phyloP scores from a whole-genome alignment of 2,113 vertebrate genomes.

The Microcebus ravelobensis region DNA sequence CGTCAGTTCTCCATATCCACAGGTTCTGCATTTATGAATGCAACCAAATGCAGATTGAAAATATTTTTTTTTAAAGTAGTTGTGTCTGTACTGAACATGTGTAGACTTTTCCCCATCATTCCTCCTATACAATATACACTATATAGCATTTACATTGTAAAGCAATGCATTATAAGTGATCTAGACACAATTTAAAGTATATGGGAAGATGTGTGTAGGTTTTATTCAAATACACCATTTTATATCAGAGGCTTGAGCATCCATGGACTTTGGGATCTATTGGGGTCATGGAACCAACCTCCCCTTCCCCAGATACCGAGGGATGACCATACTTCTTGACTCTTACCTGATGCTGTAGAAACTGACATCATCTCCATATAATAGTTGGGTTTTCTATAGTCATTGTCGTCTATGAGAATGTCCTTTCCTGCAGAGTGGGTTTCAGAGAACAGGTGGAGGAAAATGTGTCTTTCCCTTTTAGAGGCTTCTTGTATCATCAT shows the following conservation, averaged over 20 bases:
- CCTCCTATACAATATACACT: background rate
- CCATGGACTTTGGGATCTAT: background rate
- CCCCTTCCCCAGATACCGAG: background rate
- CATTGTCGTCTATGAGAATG: background rate
- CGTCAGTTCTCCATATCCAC: background rate
- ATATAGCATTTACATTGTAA: background rate
- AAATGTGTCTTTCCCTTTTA: background rate
- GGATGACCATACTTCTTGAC: background rate
- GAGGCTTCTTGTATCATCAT: background rate
- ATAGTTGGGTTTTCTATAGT: background rate
- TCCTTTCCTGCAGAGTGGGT: background rate
- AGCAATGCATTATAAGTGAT: background rate
- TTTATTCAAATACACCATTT: background rate
- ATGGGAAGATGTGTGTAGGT: background rate
- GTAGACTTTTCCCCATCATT: background rate
- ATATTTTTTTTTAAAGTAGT: background rate
- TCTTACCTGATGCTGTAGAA: background rate
- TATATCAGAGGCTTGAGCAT: background rate
- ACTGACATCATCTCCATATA: accelerated
- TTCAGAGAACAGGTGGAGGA: background rate
- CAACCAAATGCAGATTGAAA: background rate
- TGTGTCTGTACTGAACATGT: background rate
- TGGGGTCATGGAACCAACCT: background rate
- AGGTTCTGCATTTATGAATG: background rate
- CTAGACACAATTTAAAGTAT: background rate